phyloP scores from a whole-genome alignment of 2,888 invertebrate genomes.

The Drosophila histrio region DNA sequence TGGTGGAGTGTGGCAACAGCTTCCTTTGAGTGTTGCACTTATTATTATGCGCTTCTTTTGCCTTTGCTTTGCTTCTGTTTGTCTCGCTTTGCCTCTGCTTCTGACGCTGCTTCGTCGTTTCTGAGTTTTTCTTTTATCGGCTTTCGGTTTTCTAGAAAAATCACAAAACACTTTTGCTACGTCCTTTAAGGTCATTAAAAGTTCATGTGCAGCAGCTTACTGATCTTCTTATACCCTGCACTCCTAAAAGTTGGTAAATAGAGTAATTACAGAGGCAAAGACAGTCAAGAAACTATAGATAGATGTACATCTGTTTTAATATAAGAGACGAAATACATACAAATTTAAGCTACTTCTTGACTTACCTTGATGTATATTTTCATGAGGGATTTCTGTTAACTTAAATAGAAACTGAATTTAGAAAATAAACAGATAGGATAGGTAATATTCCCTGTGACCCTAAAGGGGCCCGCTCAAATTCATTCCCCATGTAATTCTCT shows the following conservation, averaged over 20 bases:
- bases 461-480: too few relatives aligned
- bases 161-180: slow-evolving; percentile 64
- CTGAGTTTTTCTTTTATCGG: slow-evolving; percentile 14
- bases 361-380: too few relatives aligned
- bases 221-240: slow-evolving; percentile 4
- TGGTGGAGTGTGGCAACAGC: slow-evolving; percentile 53
- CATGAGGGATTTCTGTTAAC: too few relatives aligned
- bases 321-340: too few relatives aligned
- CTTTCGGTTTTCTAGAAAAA: slow-evolving; percentile 67
- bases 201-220: slow-evolving; percentile 22
- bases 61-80: slow-evolving; percentile 50
- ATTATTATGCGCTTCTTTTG: slow-evolving; percentile 69
- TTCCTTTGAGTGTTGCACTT: slow-evolving; percentile 69
- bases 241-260: too few relatives aligned
- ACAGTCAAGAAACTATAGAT: not conserved
- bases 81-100: slow-evolving; percentile 22
- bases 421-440: too few relatives aligned
- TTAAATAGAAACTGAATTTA: too few relatives aligned
- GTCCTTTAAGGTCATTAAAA: slow-evolving; percentile 83
- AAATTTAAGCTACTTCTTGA: too few relatives aligned
- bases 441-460: too few relatives aligned
- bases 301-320: too few relatives aligned
- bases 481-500: too few relatives aligned
- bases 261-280: not conserved
- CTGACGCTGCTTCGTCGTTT: slow-evolving; percentile 13